Evolutionary conservation across 2,797 vertebrate genomes (phyloP).

Genomic region (Cygnus olor): DNA sequence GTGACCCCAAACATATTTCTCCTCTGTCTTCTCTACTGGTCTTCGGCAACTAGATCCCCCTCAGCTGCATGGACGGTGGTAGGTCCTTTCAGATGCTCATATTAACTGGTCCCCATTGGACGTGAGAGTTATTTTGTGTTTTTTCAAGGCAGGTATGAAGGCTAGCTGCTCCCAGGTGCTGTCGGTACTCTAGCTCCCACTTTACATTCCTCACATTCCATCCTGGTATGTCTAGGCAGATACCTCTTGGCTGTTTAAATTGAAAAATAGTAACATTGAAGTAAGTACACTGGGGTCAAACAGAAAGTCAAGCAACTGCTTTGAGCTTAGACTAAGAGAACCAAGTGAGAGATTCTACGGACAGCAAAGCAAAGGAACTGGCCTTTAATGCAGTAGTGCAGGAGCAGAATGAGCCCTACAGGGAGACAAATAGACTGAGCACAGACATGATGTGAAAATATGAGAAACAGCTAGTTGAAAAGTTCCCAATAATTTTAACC

Average conservation of each 20-base stretch:
- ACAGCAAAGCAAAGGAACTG: not conserved
- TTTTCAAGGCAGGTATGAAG: constrained; percentile 23
- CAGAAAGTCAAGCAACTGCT: not conserved
- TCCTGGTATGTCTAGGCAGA: constrained; percentile 12
- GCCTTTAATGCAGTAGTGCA: not conserved
- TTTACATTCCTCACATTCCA: constrained; percentile 51
- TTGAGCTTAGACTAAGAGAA: not conserved
- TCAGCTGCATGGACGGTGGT: not conserved
- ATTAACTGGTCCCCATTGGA: not conserved
- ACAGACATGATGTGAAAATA: not conserved
- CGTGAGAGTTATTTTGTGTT: not conserved
- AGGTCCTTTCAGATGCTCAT: not conserved
- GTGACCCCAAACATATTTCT: not conserved
- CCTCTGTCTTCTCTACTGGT: not conserved
- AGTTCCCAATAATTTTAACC: not conserved
- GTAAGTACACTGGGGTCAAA: not conserved
- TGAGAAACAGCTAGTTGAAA: not conserved
- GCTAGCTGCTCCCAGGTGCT: constrained; percentile 12
- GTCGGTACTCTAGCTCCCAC: constrained; percentile 15
- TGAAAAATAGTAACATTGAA: not conserved
- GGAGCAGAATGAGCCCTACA: not conserved
- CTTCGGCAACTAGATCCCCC: not conserved
- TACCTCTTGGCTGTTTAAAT: constrained; percentile 8
- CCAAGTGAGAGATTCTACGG: not conserved
- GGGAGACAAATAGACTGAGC: not conserved